A percentile compares a stretch with the other conserved stretches of the same genome.
Evolutionary conservation across 2,113 vertebrate species (phyloP).

Genomic region (Gnathonemus longibarbis): DNA sequence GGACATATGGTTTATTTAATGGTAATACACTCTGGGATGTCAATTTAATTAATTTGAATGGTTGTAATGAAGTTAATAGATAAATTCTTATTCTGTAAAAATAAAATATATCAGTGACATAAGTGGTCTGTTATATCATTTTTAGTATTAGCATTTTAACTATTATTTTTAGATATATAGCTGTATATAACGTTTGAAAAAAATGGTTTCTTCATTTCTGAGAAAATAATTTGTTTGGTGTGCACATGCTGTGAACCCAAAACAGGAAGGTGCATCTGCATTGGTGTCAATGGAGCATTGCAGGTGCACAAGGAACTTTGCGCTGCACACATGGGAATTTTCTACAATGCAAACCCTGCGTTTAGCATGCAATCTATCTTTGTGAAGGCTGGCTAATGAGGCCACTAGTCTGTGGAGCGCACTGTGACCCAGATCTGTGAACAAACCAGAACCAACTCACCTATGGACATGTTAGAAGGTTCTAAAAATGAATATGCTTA

Average conservation of each 20-base stretch:
- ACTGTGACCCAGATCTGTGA: constrained; percentile 2
- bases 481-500: not conserved
- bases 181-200: not conserved
- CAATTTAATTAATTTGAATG: constrained; percentile 1
- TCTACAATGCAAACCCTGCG: not conserved
- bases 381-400: constrained; percentile 1
- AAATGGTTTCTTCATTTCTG: not conserved
- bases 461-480: not conserved
- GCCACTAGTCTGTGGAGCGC: not conserved
- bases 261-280: not conserved
- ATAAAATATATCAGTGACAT: not conserved
- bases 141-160: not conserved
- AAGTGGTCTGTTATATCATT: not conserved
- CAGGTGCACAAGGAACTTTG: not conserved
- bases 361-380: constrained; percentile 11
- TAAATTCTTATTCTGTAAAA: not conserved
- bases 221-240: not conserved
- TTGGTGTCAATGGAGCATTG: not conserved
- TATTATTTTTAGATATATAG: not conserved
- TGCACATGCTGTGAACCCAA: not conserved
- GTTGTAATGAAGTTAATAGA: not conserved
- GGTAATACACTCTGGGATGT: constrained; percentile 4
- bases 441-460: not conserved
- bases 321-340: not conserved
- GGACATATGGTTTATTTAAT: constrained; percentile 6